phyloP scores from a whole-genome alignment of 2,888 invertebrate genomes.

The Zhuqinia jingwanae region DNA sequence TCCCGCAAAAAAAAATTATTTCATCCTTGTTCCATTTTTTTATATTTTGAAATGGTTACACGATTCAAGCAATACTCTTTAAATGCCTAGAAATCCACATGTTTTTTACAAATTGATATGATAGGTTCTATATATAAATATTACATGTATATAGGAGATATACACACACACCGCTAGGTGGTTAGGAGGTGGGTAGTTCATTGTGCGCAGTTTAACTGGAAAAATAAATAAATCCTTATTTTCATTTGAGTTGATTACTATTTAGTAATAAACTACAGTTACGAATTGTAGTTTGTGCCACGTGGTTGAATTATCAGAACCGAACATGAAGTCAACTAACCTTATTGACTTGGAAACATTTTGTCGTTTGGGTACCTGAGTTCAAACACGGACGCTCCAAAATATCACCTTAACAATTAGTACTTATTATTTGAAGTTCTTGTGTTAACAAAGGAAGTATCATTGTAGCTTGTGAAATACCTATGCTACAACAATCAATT shows the following conservation, averaged over 20 bases:
- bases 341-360: conserved; percentile 16
- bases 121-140: neutral
- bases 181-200: conserved; percentile 22
- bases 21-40: neutral
- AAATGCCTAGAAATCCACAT: neutral
- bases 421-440: no score
- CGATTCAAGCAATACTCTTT: neutral
- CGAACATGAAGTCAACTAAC: neutral
- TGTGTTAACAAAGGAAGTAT: no score
- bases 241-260: neutral
- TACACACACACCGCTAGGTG: conserved; percentile 2
- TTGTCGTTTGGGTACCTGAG: conserved; percentile 3
- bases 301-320: conserved; percentile 23
- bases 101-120: neutral
- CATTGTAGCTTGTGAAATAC: no score
- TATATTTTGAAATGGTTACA: neutral
- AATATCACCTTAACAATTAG: no score
- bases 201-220: conserved; percentile 14
- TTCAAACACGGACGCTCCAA: neutral
- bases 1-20: neutral
- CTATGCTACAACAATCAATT: no score
- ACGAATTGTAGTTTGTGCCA: conserved; percentile 13
- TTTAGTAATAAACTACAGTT: no score
- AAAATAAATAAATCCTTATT: neutral
- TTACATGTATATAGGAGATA: no score